Evolutionary conservation across 2,113 vertebrate species (phyloP).

Genomic region (Vireo altiloquus): DNA sequence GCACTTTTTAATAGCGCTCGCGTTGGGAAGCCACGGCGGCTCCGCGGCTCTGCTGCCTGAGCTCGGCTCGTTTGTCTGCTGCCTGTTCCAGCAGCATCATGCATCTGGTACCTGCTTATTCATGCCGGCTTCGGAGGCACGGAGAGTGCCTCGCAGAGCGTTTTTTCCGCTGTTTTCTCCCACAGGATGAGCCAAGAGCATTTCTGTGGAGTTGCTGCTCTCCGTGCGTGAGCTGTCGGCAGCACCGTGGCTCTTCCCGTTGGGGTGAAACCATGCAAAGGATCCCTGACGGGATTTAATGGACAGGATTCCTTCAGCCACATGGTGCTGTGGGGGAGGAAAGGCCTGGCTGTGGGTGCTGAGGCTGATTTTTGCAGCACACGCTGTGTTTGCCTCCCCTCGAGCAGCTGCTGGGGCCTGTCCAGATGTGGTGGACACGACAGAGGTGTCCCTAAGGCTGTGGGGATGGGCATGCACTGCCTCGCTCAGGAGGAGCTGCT

Average conservation of each 20-base stretch:
- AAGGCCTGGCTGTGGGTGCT: background rate
- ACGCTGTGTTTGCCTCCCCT: background rate
- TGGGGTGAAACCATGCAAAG: background rate
- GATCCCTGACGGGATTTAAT: background rate
- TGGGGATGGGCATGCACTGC: fast-evolving
- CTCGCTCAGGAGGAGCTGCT: background rate
- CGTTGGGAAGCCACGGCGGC: background rate
- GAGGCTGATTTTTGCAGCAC: background rate
- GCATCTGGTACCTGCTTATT: conserved; percentile 23
- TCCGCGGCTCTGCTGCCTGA: background rate
- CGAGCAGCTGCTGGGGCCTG: fast-evolving
- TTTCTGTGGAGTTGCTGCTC: background rate
- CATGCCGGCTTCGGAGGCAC: background rate
- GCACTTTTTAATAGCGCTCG: background rate
- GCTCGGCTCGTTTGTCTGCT: background rate
- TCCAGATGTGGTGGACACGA: fast-evolving
- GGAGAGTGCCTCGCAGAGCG: background rate
- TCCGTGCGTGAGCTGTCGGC: fast-evolving
- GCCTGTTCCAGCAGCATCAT: background rate
- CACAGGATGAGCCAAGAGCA: background rate
- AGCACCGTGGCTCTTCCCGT: background rate
- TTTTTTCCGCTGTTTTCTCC: background rate
- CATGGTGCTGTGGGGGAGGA: background rate
- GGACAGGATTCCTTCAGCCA: background rate
- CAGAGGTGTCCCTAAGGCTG: background rate